Evolutionary conservation across 2,888 invertebrate genomes (phyloP), one percentile per base, ranked within the genome.

Genomic region (Cheilosia grossa): DNA sequence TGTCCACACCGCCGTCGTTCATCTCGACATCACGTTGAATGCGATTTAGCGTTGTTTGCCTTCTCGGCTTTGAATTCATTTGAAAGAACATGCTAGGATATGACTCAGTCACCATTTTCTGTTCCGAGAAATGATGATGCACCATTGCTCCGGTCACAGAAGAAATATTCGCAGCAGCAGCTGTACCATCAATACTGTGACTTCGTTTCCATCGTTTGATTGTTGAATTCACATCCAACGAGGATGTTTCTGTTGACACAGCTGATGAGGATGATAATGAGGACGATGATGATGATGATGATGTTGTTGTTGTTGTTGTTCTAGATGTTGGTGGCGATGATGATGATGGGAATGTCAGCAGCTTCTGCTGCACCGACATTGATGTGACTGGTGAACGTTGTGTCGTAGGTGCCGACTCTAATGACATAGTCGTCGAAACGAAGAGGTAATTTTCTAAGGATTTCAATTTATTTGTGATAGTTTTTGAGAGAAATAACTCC

Each of bases 1-100:
- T 90, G 66, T 91, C 90, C 67, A 89, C 30, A 47, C 88, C 88
- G 47, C 89, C 89, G 69, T 88, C 89, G 56, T 67, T 80, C 58
- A 73, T 42, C 9, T 88, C 89, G 10, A 79, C 88, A 70, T 90
- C 89, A 74, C 87, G 87, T 67, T 67, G 74, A n/a, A 74, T 64
- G 0, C 91, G 89, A 2, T 64, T 64, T 33, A 49, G 72, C 54
- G 27, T 21, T 70, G 66, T 67, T 24, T 61, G 61, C n/a, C 54
- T 69, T 64, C 42, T 56, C 40, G 67, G 49, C 17, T 70, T 69
- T 75, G 73, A 61, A 74, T 9, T 88, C 53, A 54, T 61, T 63
- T 87, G 87, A 61, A 82, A 82, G 70, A 85, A 81, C 85, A 63
- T 81, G 30, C 85, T 77, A 51, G 75, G 75, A 82, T 82, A 86